Percentiles rank a stretch among this genome's conserved stretches.
Evolutionary conservation across 2,888 invertebrate genomes (phyloP).

Genomic region (Opisthograptis luteolata): DNA sequence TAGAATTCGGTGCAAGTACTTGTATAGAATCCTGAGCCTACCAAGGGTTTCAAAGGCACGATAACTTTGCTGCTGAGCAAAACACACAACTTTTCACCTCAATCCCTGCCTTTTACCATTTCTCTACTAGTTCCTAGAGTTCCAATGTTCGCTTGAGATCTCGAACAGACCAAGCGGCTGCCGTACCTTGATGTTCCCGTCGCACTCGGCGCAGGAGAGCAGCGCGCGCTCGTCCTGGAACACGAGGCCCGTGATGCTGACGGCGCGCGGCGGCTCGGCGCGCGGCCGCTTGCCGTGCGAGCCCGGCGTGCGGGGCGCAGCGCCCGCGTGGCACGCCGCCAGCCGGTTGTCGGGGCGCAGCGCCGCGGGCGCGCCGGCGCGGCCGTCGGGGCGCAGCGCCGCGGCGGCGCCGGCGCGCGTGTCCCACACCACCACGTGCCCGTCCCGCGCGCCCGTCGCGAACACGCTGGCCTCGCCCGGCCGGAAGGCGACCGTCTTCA

Average conservation of each 20-base stretch:
- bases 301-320: constrained; percentile 76
- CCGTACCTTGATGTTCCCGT: constrained; percentile 93
- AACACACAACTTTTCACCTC: too few relatives aligned
- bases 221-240: constrained; percentile 92
- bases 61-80: too few relatives aligned
- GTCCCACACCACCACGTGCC: constrained; percentile 95
- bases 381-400: constrained; percentile 81
- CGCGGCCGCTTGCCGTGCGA: constrained; percentile 79
- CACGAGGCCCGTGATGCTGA: constrained; percentile 92
- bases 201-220: constrained; percentile 94
- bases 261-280: constrained; percentile 80
- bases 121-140: too few relatives aligned
- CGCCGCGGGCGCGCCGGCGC: constrained; percentile 72
- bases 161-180: too few relatives aligned
- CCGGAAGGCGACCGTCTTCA: constrained; percentile 91
- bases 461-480: constrained; percentile 89
- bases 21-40: too few relatives aligned
- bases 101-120: too few relatives aligned
- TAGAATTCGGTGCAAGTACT: too few relatives aligned
- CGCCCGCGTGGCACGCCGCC: constrained; percentile 85
- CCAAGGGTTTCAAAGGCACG: too few relatives aligned
- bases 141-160: too few relatives aligned
- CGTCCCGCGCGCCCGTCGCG: constrained; percentile 95
- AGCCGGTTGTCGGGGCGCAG: constrained; percentile 90
- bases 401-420: constrained; percentile 70